phyloP scores from a whole-genome alignment of 2,888 invertebrate species.

The Tenthredo distinguenda region DNA sequence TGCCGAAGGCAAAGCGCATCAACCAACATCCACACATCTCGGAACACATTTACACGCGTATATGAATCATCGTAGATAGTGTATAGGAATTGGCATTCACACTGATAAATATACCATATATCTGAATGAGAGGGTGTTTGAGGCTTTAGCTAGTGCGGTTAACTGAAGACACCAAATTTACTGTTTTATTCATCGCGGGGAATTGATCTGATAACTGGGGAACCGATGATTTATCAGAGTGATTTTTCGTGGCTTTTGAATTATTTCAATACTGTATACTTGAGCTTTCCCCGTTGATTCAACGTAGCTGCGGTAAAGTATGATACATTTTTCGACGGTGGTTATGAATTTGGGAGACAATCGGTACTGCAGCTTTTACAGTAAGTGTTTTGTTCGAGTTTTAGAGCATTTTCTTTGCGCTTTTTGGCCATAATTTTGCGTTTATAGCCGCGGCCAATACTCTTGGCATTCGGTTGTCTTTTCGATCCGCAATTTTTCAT shows the following conservation, averaged over 20 bases:
- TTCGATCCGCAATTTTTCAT: background rate
- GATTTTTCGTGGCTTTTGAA: background rate
- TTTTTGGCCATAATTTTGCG: background rate
- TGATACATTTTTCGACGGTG: background rate
- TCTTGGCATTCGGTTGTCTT: background rate
- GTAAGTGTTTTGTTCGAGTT: conserved; percentile 2
- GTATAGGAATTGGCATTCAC: background rate
- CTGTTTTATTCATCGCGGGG: no score
- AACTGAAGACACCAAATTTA: background rate
- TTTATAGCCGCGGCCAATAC: background rate
- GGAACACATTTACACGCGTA: background rate
- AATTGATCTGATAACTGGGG: background rate
- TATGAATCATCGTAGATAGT: background rate
- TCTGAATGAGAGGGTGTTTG: background rate
- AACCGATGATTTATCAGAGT: background rate
- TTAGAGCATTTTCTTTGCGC: background rate
- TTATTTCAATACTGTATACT: background rate
- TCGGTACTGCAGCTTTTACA: background rate
- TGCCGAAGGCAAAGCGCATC: conserved; percentile 41
- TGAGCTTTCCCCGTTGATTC: background rate
- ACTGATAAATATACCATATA: background rate
- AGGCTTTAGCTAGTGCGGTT: background rate
- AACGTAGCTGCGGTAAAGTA: background rate
- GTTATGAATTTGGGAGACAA: background rate
- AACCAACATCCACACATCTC: background rate